Evolutionary conservation across 2,888 invertebrate species (phyloP), one percentile per base, ranked within the genome.

Genomic region (Lymantria monacha): DNA sequence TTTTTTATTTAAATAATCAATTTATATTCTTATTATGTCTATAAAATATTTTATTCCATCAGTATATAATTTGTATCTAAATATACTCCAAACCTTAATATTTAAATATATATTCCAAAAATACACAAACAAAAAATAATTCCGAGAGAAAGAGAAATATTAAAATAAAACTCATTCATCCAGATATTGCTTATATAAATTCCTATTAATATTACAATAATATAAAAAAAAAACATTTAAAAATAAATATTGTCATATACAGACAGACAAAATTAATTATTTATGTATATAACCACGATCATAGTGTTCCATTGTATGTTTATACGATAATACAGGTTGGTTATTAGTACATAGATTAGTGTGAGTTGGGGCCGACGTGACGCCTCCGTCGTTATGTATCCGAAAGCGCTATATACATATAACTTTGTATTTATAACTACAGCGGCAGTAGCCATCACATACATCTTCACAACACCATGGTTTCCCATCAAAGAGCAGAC

Each of bases 401-500:
- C 13, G 5, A 41, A 14, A 2, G 3, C 13, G 9, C 1, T 41
- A 2, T 14, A 41, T 9, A 14, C 13, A 2, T 14, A 14, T 8
- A 14, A 14, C 7, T 8, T 41, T 7, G 8, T 41, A 8, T 3
- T 41, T 13, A 13, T 12, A 14, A 14, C 9, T 41, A 9, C 9
- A 14, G 13, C 14, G 0, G 9, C 12, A 5, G 7, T 14, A 14
- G 15, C 66, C 9, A 31, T 74, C 7, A 62, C 54, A 0, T 72
- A 69, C 51, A 51, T 74, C 0, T 3, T 74, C 0, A 53, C 56
- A 0, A 55, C 54, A 0, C 68, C 69, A 3, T 41, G 48, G 61
- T n/a, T 71, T 0, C 69, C 73, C 0, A 57, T 79, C 13, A 58
- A 49, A 7, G 60, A 53, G 7, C 70, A 73, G 1, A 57, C 66